Percentiles rank a stretch among this genome's conserved stretches.
phyloP scores from a whole-genome alignment of 2,113 vertebrate genomes.

The Sapayoa aenigma region DNA sequence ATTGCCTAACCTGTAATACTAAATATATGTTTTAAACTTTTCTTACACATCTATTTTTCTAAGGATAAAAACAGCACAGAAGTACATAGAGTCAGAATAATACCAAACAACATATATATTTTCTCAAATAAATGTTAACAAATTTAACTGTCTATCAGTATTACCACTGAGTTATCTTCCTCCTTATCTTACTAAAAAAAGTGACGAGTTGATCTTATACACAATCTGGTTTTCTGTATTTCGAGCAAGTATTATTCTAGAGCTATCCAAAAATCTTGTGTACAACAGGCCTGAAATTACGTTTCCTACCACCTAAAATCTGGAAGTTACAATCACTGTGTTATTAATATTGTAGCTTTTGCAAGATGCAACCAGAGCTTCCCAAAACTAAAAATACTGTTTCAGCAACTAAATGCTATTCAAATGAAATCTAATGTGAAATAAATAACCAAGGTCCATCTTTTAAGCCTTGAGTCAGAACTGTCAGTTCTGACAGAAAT shows the following conservation, averaged over 20 bases:
- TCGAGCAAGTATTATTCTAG: background rate
- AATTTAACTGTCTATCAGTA: background rate
- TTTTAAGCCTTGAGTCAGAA: background rate
- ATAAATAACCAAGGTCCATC: background rate
- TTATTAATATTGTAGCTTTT: background rate
- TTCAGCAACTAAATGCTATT: background rate
- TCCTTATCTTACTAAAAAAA: background rate
- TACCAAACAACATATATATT: background rate
- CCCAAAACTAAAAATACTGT: background rate
- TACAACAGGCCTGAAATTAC: rapidly evolving
- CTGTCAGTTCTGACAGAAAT: background rate
- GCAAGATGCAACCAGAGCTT: background rate
- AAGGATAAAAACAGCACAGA: background rate
- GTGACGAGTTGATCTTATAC: background rate
- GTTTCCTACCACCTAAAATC: background rate
- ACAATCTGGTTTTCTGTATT: background rate
- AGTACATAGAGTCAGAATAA: background rate
- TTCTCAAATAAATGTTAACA: background rate
- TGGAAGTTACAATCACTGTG: rapidly evolving
- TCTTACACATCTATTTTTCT: background rate
- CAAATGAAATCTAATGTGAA: background rate
- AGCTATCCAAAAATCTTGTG: background rate
- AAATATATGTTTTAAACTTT: background rate
- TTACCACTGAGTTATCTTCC: background rate
- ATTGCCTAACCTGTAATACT: background rate